Evolutionary conservation across 2,888 invertebrate genomes (phyloP).

Genomic region (Melanotus villosus): DNA sequence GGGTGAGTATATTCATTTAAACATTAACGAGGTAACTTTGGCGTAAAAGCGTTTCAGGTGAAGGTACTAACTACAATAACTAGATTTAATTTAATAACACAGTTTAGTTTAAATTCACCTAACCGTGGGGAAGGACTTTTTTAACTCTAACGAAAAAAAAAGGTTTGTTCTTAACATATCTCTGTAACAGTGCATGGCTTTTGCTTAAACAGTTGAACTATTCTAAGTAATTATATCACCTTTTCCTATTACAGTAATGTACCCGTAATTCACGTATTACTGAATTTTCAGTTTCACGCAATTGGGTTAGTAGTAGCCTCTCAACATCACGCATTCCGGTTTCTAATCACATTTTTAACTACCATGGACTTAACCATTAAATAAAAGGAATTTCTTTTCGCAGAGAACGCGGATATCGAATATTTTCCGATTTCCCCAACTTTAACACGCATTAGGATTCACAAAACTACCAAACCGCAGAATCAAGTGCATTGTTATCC

Average conservation of each 20-base stretch:
- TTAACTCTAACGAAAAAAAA: slow-evolving; percentile 30
- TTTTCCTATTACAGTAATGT: not conserved
- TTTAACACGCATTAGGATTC: slow-evolving; percentile 84
- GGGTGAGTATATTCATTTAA: slow-evolving; percentile 70
- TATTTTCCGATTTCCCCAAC: slow-evolving; percentile 87
- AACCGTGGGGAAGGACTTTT: slow-evolving; percentile 28
- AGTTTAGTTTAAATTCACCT: slow-evolving; percentile 11
- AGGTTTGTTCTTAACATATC: slow-evolving; percentile 35
- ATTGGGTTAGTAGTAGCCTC: not conserved
- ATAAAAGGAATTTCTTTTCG: slow-evolving; percentile 65
- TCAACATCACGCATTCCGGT: slow-evolving; percentile 33
- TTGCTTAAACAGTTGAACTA: slow-evolving; percentile 36
- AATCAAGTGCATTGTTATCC: slow-evolving; percentile 77
- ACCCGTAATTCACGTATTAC: too few species aligned
- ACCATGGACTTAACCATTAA: not conserved
- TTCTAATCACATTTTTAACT: slow-evolving; percentile 18
- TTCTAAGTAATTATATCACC: slow-evolving; percentile 31
- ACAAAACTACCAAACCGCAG: slow-evolving; percentile 73
- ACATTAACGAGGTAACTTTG: not conserved
- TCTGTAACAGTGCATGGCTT: slow-evolving; percentile 36
- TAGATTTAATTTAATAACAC: slow-evolving; percentile 16
- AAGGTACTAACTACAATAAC: slow-evolving; percentile 33
- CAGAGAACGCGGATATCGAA: slow-evolving; percentile 85
- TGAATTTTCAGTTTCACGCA: slow-evolving; percentile 14
- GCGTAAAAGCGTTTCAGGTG: slow-evolving; percentile 29